Percentiles rank a stretch among this genome's conserved stretches.
Conservation (phyloP, 2,113 vertebrate species). For the Pseudopodoces humilis region DNA sequence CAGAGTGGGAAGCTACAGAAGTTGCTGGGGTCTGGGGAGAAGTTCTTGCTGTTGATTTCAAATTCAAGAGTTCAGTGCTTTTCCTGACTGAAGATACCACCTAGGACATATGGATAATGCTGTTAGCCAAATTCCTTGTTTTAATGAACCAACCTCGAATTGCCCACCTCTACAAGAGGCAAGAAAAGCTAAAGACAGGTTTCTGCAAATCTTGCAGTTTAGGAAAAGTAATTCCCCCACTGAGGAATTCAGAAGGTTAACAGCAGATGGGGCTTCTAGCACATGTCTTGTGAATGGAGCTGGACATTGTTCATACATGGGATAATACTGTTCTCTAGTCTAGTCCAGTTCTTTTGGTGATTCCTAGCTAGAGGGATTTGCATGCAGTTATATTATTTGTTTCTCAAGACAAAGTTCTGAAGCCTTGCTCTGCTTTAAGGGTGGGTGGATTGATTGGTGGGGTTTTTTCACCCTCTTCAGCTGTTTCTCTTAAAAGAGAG, state of each 20-base stretch:
- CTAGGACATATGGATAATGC: not conserved
- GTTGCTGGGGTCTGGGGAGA: not conserved
- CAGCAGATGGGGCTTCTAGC: conserved; percentile 6
- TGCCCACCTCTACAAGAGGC: not conserved
- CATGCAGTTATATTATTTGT: not conserved
- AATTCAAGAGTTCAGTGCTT: not conserved
- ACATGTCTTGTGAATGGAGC: not conserved
- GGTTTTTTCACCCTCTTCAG: not conserved
- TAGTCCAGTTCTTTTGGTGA: not conserved
- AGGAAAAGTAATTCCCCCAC: not conserved
- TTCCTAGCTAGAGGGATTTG: not conserved
- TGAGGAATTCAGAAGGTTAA: not conserved
- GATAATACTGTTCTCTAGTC: not conserved
- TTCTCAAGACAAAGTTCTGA: not conserved
- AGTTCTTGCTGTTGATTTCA: not conserved
- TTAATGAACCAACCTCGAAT: not conserved
- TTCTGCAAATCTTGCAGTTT: not conserved
- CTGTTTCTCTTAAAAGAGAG: not conserved
- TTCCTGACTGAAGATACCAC: not conserved
- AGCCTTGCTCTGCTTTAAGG: not conserved
- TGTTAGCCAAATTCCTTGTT: not conserved
- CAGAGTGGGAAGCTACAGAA: not conserved
- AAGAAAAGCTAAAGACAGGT: not conserved
- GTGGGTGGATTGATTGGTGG: not conserved
- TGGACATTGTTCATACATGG: not conserved